Conservation (phyloP, 2,888 invertebrate genomes). For the Saturnia japonica region DNA sequence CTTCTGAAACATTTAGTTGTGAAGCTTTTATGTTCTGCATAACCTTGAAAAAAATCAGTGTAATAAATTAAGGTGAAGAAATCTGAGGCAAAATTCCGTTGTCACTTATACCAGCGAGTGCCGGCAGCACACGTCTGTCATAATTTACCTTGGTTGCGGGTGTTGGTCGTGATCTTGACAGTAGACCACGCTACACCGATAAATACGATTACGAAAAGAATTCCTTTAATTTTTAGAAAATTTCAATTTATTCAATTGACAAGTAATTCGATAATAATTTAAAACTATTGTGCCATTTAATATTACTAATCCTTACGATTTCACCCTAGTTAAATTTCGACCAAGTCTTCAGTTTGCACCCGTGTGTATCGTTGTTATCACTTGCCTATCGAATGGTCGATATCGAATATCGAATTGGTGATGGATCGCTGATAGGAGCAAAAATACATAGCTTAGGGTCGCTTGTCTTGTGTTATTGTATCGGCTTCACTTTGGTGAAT, state of each 20-base stretch:
- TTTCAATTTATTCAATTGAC: background rate
- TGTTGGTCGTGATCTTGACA: slow-evolving; percentile 66
- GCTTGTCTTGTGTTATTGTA: too few species aligned
- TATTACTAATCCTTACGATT: too few species aligned
- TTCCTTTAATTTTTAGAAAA: background rate
- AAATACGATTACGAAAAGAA: slow-evolving; percentile 3
- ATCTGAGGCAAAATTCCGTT: slow-evolving; percentile 37
- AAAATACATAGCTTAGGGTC: too few species aligned
- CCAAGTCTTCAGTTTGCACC: too few species aligned
- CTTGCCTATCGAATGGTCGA: too few species aligned
- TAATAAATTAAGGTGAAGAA: slow-evolving; percentile 49
- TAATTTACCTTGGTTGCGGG: slow-evolving; percentile 58
- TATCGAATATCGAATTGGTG: too few species aligned
- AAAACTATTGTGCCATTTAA: background rate
- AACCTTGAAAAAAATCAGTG: slow-evolving; percentile 34
- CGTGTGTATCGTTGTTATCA: too few species aligned
- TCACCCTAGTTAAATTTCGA: too few species aligned
- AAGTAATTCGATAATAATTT: background rate
- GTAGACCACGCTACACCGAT: slow-evolving; percentile 24
- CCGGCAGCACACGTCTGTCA: slow-evolving; percentile 49
- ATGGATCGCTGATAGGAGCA: too few species aligned
- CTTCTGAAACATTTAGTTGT: slow-evolving; percentile 17
- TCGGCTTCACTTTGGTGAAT: too few species aligned
- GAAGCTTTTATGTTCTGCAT: slow-evolving; percentile 27
- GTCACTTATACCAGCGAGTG: slow-evolving; percentile 39